Evolutionary conservation across 2,113 vertebrate species (phyloP).

Genomic region (human (Homo sapiens)): DNA sequence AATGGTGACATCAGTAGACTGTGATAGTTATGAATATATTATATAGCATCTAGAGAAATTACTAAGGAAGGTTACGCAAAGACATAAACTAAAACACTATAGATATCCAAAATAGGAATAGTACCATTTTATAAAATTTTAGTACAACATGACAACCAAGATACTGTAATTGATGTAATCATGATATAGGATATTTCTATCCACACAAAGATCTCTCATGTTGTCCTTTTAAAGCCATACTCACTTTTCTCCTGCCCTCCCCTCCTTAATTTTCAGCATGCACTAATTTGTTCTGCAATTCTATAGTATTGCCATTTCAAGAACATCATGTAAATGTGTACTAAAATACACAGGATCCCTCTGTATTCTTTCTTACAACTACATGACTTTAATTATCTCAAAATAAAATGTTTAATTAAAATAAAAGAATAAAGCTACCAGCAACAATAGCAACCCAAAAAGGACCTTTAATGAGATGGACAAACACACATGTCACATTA

Average conservation of each 20-base stretch:
- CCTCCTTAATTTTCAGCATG: background rate
- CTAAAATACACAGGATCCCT: background rate
- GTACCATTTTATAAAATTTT: background rate
- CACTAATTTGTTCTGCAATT: background rate
- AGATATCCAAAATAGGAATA: background rate
- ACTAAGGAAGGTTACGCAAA: background rate
- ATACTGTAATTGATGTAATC: background rate
- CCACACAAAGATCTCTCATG: background rate
- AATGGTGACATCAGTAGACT: background rate
- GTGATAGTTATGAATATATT: background rate
- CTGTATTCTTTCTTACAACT: background rate
- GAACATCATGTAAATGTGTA: background rate
- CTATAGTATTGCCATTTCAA: background rate
- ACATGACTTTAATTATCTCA: background rate
- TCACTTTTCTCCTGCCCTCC: background rate
- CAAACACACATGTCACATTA: fast-evolving
- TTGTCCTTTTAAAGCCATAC: background rate
- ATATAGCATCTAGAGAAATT: background rate
- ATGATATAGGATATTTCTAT: background rate
- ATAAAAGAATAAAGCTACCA: background rate
- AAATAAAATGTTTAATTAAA: background rate
- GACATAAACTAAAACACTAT: background rate
- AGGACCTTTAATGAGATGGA: background rate
- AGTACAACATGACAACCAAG: background rate
- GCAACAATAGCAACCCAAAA: background rate